Conservation (phyloP, 2,113 vertebrate species). For the Cnemophilus loriae region DNA sequence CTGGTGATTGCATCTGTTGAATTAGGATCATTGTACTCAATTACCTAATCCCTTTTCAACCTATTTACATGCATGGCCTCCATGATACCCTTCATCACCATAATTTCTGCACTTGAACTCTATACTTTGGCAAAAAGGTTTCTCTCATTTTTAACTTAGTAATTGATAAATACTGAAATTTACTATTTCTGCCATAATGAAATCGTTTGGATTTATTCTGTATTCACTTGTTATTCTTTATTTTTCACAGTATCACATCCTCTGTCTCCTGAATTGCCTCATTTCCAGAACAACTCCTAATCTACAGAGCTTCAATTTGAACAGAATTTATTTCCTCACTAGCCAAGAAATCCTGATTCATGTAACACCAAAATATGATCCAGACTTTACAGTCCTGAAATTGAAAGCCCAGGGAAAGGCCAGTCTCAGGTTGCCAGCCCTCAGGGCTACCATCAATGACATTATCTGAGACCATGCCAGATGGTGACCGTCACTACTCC, state of each 20-base stretch:
- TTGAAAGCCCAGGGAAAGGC: not conserved
- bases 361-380: not conserved
- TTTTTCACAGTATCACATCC: not conserved
- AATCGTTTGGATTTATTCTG: not conserved
- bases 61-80: not conserved
- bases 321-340: not conserved
- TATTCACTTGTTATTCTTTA: not conserved
- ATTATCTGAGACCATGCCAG: not conserved
- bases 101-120: not conserved
- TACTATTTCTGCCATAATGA: not conserved
- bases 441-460: not conserved
- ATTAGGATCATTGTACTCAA: constrained; percentile 30
- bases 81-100: not conserved
- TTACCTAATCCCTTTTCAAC: constrained; percentile 51
- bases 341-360: not conserved
- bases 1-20: not conserved
- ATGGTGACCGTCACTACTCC: not conserved
- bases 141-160: not conserved
- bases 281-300: not conserved
- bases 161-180: not conserved
- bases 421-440: not conserved
- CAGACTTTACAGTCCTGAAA: not conserved
- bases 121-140: not conserved
- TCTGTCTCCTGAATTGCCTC: not conserved
- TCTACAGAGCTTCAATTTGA: not conserved